Conservation (phyloP, 2,113 vertebrate genomes). For the Oceanites oceanicus region DNA sequence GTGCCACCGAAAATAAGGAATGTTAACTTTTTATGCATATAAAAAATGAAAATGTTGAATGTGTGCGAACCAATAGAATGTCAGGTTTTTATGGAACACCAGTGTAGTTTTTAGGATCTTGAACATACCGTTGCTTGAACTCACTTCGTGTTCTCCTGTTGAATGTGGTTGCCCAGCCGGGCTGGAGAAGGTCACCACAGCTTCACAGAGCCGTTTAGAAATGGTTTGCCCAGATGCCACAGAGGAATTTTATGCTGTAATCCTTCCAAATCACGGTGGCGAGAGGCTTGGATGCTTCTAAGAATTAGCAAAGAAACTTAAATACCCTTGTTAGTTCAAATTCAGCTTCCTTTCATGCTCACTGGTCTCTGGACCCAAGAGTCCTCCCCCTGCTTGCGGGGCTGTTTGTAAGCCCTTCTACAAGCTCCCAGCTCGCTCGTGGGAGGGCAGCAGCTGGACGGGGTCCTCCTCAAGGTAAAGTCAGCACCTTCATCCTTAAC, state of each 20-base stretch:
- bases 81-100: background rate
- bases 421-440: background rate
- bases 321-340: background rate
- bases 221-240: background rate
- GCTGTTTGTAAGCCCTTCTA: background rate
- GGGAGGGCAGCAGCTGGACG: background rate
- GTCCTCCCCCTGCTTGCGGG: background rate
- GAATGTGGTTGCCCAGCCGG: accelerated
- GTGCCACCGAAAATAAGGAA: background rate
- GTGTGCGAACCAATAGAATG: accelerated
- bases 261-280: background rate
- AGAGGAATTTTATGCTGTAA: background rate
- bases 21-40: too few relatives aligned
- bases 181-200: background rate
- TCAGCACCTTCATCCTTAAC: background rate
- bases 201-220: background rate
- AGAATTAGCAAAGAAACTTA: background rate
- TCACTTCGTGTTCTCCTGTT: accelerated
- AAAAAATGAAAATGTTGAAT: background rate
- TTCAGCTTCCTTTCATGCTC: background rate
- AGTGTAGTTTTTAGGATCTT: background rate
- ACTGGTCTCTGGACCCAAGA: background rate
- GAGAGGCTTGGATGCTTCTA: background rate
- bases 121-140: accelerated
- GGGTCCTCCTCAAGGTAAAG: background rate